phyloP scores from a whole-genome alignment of 2,113 vertebrate genomes.

The Scortum barcoo region DNA sequence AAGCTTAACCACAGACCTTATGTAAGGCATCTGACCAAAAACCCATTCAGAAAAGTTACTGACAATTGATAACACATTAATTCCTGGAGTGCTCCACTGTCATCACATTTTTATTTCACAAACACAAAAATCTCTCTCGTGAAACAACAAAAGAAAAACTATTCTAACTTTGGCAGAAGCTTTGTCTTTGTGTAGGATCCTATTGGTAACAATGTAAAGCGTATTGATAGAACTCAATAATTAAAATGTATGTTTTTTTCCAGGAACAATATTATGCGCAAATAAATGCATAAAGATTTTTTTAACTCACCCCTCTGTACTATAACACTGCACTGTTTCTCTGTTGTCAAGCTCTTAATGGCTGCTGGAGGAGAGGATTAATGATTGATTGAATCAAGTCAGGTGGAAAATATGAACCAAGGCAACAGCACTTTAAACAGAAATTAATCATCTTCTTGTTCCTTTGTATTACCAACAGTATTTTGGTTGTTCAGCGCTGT shows the following conservation, averaged over 20 bases:
- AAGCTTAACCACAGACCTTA: too few relatives aligned
- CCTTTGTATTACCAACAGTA: constrained; percentile 4
- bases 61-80: too few relatives aligned
- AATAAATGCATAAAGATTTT: neutral
- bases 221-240: neutral
- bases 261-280: neutral
- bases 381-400: constrained; percentile 40
- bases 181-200: neutral
- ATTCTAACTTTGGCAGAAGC: neutral
- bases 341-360: constrained; percentile 24
- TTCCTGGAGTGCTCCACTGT: too few relatives aligned
- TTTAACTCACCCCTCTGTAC: neutral
- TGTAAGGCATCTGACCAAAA: too few relatives aligned
- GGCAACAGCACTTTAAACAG: neutral
- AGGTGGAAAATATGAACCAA: constrained; percentile 10
- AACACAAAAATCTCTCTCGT: neutral
- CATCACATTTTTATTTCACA: too few relatives aligned
- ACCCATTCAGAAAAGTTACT: too few relatives aligned
- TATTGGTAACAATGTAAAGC: too few relatives aligned
- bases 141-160: neutral
- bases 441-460: constrained; percentile 43
- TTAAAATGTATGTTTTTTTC: neutral
- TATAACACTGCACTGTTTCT: neutral
- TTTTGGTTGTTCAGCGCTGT: neutral
- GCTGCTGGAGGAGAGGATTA: neutral